A percentile compares a stretch with the other conserved stretches of the same genome.
phyloP scores from a whole-genome alignment of 2,888 invertebrate genomes.

The Leucozona laternaria region DNA sequence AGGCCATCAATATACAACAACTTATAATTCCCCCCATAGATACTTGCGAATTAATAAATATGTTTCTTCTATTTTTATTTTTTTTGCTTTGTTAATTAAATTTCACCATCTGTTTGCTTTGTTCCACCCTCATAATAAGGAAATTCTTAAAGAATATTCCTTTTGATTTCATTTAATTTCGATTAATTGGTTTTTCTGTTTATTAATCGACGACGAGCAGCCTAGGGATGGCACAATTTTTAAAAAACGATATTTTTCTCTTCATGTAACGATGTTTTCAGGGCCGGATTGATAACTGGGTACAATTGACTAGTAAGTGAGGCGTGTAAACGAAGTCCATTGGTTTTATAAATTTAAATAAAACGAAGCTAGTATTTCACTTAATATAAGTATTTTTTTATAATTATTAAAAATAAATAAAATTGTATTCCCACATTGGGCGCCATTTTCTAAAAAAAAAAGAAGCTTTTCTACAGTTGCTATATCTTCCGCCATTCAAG shows the following conservation, averaged over 20 bases:
- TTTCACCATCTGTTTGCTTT: constrained; percentile 39
- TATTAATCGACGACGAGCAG: background rate
- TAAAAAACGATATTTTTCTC: background rate
- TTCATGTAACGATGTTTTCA: background rate
- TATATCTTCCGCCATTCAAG: too few species aligned
- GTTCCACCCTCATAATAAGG: constrained; percentile 26
- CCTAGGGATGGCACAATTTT: background rate
- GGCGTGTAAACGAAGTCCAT: too few species aligned
- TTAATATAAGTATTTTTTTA: too few species aligned
- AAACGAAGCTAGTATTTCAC: too few species aligned
- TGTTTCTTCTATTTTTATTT: background rate
- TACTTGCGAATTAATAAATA: constrained; percentile 10
- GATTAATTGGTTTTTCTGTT: constrained; percentile 44
- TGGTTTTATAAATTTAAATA: too few species aligned
- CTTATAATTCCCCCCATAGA: constrained; percentile 5
- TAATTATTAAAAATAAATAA: too few species aligned
- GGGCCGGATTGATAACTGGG: background rate
- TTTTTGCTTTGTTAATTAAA: constrained; percentile 34
- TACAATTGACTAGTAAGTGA: background rate
- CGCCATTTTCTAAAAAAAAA: too few species aligned
- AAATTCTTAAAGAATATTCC: constrained; percentile 24
- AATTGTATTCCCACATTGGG: too few species aligned
- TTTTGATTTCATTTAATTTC: constrained; percentile 49
- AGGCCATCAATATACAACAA: constrained; percentile 1
- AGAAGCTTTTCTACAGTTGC: too few species aligned